Evolutionary conservation across 1,140 invertebrate species (phyloP), one percentile per base, ranked within the genome.

Genomic region (Lasioglossum baleicum): DNA sequence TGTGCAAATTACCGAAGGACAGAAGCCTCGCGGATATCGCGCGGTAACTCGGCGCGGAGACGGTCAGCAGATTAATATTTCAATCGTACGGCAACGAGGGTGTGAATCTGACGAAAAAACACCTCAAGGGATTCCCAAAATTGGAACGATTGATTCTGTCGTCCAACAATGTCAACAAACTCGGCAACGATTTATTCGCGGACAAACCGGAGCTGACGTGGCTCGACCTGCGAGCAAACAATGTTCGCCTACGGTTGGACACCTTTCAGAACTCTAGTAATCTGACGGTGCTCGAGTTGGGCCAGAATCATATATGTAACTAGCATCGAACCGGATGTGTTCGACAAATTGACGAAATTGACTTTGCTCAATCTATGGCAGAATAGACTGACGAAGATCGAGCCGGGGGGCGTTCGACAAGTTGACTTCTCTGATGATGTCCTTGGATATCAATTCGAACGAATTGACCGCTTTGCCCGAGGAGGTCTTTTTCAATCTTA

Each of bases 381-480:
- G 83, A 96, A 95, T 84, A 93, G 94, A 75, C 90, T 96, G 67
- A 93, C 91, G 17, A 94, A 94, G 87, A 91, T 96, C 8, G 93
- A 94, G 0, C 90, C 94, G 66, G 93, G 94, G 58, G 92, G n/a
- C 94, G 67, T 96, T 96, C 77, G 92, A 93, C 48, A 94, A 94
- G 26, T 92, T 95, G 8, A 86, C 93, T 31, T 93, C 94, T 7
- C 88, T 96, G 15, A 90, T n/a, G n/a, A n/a, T 94, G 84, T 93
- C 94, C 84, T 91, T 96, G 72, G 95, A 95, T 89, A 82, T 96
- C 26, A 94, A 94, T 82, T 91, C 90, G 10, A 96, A 96, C 87
- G 91, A 93, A n/a, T 91, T 96, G 71, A 93, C 93, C 40, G 91
- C 93, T 40, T 90, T 96, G 58, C 92, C 94, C 4, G 85, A 92